Conservation (phyloP, 2,888 invertebrate species). For the Tridacna crocea region DNA sequence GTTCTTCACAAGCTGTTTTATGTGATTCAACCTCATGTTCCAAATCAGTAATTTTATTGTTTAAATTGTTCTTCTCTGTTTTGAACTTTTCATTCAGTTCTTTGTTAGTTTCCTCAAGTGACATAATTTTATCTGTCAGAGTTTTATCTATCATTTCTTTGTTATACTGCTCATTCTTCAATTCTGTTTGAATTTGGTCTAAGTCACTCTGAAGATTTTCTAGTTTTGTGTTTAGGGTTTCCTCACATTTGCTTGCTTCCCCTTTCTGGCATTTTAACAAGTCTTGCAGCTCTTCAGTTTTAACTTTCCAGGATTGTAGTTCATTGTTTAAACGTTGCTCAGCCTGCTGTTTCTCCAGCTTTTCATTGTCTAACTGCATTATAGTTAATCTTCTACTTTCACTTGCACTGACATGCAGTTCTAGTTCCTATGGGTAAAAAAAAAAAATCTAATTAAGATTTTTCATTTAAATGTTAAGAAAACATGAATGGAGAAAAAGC, state of each 20-base stretch:
- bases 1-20: constrained; percentile 35
- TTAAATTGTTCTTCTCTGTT: constrained; percentile 38
- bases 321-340: constrained; percentile 45
- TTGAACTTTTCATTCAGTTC: constrained; percentile 56
- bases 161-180: constrained; percentile 12
- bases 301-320: constrained; percentile 36
- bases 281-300: constrained; percentile 36
- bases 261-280: constrained; percentile 35
- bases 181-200: constrained; percentile 9
- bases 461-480: no score
- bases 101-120: constrained; percentile 38
- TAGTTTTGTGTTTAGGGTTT: constrained; percentile 42
- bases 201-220: constrained; percentile 25
- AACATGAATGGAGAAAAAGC: no score
- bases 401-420: constrained; percentile 50
- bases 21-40: constrained; percentile 51
- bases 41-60: constrained; percentile 42
- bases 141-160: constrained; percentile 32
- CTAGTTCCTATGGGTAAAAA: constrained; percentile 54
- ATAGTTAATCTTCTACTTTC: constrained; percentile 59
- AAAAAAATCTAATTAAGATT: background rate
- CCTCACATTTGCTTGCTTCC: constrained; percentile 37
- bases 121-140: constrained; percentile 47
- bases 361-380: constrained; percentile 54
- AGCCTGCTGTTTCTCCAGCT: constrained; percentile 38